Evolutionary conservation across 2,797 vertebrate species (phyloP), one percentile per base, ranked within the genome.

Genomic region (Poeciliopsis presidionis): DNA sequence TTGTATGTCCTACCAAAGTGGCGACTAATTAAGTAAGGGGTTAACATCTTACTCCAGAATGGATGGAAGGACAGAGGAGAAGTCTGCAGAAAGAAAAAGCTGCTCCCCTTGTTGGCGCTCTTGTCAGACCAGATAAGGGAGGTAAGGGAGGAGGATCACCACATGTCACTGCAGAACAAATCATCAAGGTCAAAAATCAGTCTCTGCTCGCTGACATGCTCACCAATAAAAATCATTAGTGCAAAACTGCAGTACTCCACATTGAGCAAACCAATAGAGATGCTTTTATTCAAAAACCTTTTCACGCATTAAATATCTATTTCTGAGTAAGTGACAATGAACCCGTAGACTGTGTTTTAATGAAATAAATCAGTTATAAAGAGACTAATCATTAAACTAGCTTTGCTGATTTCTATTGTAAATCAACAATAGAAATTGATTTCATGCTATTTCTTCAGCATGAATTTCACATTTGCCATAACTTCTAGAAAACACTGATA

Each of bases 151-250:
- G 2, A 30, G 7, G 30, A 70, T 88, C 83, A 87, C 72, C 73
- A 80, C 84, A 82, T 86, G 87, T 80, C 63, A 33, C 88, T 89
- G 76, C 2, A 72, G 63, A 73, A 76, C 49, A 85, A 81, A 83
- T 41, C 39, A 41, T 8, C 79, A 83, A 77, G 79, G 71, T 73
- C 78, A 91, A 88, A 6, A 16, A 30, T 63, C 61, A 36, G 61
- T 36, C 45, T 28, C 41, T 61, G 16, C 5, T 12, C 18, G 1
- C 8, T 46, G 55, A 25, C 3, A 36, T 8, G 7, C 33, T 18
- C 59, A 63, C 16, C 61, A 20, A 33, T 74, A 74, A 59, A 28
- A 5, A 12, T 20, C 59, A 63, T 36, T 18, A 6, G 7, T 7
- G 14, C 30, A 63, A 30, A 63, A 36, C 33, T 36, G 61, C 7